Conservation (phyloP, 1,140 invertebrate genomes). For the Venustaconcha ellipsiformis region DNA sequence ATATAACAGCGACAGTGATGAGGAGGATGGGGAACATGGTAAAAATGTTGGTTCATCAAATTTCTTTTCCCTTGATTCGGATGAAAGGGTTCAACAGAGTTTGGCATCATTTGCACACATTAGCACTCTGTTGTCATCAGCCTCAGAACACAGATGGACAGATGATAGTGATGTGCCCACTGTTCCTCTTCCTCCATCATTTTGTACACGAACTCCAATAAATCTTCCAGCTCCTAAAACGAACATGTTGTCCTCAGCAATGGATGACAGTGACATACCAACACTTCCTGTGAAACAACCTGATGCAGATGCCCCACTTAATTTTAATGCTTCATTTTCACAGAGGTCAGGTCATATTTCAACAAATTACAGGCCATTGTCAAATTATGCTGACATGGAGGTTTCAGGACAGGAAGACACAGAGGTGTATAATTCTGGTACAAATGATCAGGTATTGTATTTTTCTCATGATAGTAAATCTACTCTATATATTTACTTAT, state of each 20-base stretch:
- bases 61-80: slow-evolving; percentile 39
- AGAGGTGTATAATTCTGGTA: no score
- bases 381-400: no score
- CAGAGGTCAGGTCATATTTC: no score
- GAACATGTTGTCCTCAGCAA: slow-evolving; percentile 3
- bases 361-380: no score
- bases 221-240: slow-evolving; percentile 19
- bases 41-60: slow-evolving; percentile 5
- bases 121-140: no score
- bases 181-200: slow-evolving; percentile 12
- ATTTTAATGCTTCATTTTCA: slow-evolving; percentile 2
- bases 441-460: no score
- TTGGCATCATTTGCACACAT: no score
- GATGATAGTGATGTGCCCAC: slow-evolving; percentile 4
- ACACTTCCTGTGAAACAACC: not conserved
- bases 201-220: slow-evolving; percentile 11
- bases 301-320: slow-evolving; percentile 18
- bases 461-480: no score
- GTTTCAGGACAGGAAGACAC: no score
- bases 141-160: not conserved
- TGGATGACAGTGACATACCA: not conserved
- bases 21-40: slow-evolving; percentile 34
- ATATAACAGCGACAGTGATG: slow-evolving; percentile 56
- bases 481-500: no score
- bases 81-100: not conserved